Evolutionary conservation across 1,140 invertebrate genomes (phyloP).

Genomic region (Druon quercuslanigerum): DNA sequence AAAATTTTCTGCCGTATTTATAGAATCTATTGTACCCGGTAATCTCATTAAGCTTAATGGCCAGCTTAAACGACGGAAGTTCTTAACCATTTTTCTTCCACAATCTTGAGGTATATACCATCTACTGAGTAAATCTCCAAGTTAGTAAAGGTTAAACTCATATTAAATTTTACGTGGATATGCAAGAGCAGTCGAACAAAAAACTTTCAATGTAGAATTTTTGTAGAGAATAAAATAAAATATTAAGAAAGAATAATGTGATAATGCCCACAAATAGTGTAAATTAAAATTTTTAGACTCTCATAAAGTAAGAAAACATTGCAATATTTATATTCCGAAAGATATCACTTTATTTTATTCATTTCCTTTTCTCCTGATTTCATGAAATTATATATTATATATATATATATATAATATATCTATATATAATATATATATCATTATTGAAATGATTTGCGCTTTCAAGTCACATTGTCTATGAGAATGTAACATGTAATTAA

Average conservation of each 20-base stretch:
- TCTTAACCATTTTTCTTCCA: slow-evolving; percentile 54
- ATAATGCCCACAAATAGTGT: no score
- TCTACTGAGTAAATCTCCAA: slow-evolving; percentile 12
- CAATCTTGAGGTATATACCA: slow-evolving; percentile 47
- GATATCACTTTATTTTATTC: no score
- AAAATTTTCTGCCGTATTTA: slow-evolving; percentile 55
- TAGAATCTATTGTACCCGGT: slow-evolving; percentile 55
- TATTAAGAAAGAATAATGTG: background rate
- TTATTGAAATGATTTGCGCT: no score
- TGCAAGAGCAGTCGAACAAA: slow-evolving; percentile 14
- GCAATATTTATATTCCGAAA: no score
- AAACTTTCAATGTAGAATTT: background rate
- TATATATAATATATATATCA: no score
- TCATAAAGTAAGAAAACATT: no score
- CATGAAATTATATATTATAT: no score
- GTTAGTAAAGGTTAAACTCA: slow-evolving; percentile 28
- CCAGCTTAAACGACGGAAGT: slow-evolving; percentile 60
- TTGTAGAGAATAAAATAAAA: background rate
- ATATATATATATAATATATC: no score
- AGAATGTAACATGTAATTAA: no score
- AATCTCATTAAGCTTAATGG: slow-evolving; percentile 65
- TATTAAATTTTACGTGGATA: slow-evolving; percentile 26
- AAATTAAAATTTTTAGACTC: no score
- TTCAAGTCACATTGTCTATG: no score
- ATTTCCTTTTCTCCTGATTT: no score